Conservation (phyloP, 2,888 invertebrate species). For the Hirtodrosophila histrioides region DNA sequence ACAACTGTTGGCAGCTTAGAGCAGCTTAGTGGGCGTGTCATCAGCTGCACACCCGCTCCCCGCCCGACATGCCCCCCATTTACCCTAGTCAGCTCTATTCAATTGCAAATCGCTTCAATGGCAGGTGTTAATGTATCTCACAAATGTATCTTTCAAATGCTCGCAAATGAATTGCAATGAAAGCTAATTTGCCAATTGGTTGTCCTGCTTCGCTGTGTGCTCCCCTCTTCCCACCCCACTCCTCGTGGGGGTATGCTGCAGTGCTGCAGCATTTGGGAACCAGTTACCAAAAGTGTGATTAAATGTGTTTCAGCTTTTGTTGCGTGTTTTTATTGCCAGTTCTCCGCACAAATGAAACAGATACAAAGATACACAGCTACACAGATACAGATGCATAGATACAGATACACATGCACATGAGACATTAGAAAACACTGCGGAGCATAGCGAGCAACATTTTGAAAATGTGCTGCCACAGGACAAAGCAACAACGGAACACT, state of each 20-base stretch:
- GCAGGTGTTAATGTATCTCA: constrained; percentile 74
- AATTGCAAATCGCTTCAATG: constrained; percentile 62
- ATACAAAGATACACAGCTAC: constrained; percentile 35
- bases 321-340: constrained; percentile 68
- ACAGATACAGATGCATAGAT: constrained; percentile 12
- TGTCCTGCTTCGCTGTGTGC: neutral
- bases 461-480: constrained; percentile 67
- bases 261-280: constrained; percentile 52
- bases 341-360: constrained; percentile 39
- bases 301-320: constrained; percentile 77
- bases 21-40: constrained; percentile 31
- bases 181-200: constrained; percentile 78
- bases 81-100: constrained; percentile 19
- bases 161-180: constrained; percentile 69
- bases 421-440: constrained; percentile 62
- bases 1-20: constrained; percentile 28
- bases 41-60: neutral
- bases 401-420: constrained; percentile 53
- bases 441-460: constrained; percentile 63
- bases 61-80: neutral
- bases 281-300: constrained; percentile 75
- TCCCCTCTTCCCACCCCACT: neutral
- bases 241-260: constrained; percentile 15
- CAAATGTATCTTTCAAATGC: constrained; percentile 70
- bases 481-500: constrained; percentile 46